Evolutionary conservation across 2,113 vertebrate species (phyloP), one percentile per base, ranked within the genome.

Genomic region (Orthonyx spaldingii): DNA sequence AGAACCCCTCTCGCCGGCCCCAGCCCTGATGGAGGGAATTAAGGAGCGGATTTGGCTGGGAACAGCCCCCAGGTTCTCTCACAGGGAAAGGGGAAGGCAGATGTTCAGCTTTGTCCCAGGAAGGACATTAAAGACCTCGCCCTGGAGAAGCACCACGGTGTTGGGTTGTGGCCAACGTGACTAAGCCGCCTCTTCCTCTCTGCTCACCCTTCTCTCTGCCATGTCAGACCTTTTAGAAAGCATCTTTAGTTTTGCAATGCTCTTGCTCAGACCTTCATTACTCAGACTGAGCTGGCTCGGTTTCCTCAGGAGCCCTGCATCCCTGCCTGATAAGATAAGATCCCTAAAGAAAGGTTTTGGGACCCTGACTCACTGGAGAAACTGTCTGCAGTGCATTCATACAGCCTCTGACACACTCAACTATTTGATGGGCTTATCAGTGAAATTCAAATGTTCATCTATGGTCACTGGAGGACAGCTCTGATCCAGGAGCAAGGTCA

Each of bases 251-350:
- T 97, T 96, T 96, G 96, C 87, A 97, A 94, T 32, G 68, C 85
- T 81, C 57, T 82, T 79, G 93, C 90, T 92, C 94, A 82, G 90
- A 84, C 64, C 89, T 69, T 82, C 90, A 89, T 97, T 95, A 92
- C 70, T 93, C 95, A 95, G 90, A 83, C 96, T 96, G 87, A 97
- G 93, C 92, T 96, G 91, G 94, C 83, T 66, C 41, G 2, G 68
- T 46, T 94, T 95, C 96, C 92, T 88, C 26, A 15, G 21, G 69
- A 92, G 68, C 3, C 5, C 68, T 81, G 89, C 93, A 96, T 91
- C 94, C 87, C 68, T 75, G 59, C 41, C 83, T 80, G 97, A 97
- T 97, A 97, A 97, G 97, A 97, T 97, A 97, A 97, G 57, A 37
- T 78, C 84, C 72, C 85, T 57, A 93, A 97, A 96, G 88, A 96